Percentiles rank a stretch among this genome's conserved stretches.
Conservation (phyloP, 2,113 vertebrate species). For the Plecturocebus donacophilus region DNA sequence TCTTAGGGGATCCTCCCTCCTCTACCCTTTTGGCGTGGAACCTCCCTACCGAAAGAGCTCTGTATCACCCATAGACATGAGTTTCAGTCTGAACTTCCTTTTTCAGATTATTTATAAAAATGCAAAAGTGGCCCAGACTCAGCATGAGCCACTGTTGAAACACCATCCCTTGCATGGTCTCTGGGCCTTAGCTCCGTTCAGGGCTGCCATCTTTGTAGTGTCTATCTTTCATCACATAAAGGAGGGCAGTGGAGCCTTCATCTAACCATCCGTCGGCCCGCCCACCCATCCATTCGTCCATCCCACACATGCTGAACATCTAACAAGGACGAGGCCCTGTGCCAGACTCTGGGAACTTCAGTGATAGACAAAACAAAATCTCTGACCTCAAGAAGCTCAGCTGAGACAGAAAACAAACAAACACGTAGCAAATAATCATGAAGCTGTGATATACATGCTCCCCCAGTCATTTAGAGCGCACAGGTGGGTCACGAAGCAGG, state of each 20-base stretch:
- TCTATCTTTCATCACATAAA: background rate
- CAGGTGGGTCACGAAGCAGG: background rate
- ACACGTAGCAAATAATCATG: too few species aligned
- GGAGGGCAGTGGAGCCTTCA: background rate
- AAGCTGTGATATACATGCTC: accelerated
- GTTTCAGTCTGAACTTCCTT: background rate
- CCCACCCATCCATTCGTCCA: background rate
- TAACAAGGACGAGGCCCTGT: background rate
- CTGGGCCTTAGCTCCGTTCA: background rate
- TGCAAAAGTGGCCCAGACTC: background rate
- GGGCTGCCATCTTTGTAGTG: background rate
- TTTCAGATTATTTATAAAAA: conserved; percentile 24
- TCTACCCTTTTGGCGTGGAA: background rate
- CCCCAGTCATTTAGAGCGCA: background rate
- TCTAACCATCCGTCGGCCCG: too few species aligned
- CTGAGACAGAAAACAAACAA: background rate
- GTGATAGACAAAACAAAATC: background rate
- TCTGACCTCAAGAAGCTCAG: background rate
- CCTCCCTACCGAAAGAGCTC: background rate
- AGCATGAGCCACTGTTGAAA: background rate
- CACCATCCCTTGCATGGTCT: background rate
- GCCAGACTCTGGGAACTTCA: background rate
- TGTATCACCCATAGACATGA: background rate
- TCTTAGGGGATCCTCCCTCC: background rate
- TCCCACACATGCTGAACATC: background rate